Percentiles rank a stretch among this genome's conserved stretches.
Evolutionary conservation across 2,113 vertebrate species (phyloP).

Genomic region (Psettodes erumei): DNA sequence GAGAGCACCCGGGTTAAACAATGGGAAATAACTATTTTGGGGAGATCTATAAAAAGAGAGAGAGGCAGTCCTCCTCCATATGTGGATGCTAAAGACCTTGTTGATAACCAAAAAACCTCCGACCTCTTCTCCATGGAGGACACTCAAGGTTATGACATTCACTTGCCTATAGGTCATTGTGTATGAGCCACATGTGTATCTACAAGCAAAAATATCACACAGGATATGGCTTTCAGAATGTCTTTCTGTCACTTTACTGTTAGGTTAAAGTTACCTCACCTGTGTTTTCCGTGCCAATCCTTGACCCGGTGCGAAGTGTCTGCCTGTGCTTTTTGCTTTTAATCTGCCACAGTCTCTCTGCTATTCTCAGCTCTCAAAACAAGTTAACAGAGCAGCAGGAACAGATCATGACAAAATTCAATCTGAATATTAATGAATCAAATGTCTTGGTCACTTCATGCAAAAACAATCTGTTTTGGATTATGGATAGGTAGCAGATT

Average conservation of each 20-base stretch:
- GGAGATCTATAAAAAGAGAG: too few species aligned
- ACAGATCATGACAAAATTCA: slow-evolving; percentile 4
- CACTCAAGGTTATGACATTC: background rate
- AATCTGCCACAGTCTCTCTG: slow-evolving; percentile 10
- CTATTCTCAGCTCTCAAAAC: slow-evolving; percentile 45
- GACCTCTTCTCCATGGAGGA: background rate
- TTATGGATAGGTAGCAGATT: background rate
- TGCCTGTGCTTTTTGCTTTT: slow-evolving; percentile 37
- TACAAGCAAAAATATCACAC: slow-evolving; percentile 7
- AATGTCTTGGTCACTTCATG: background rate
- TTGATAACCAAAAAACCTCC: background rate
- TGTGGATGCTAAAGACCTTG: background rate
- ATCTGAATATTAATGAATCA: slow-evolving; percentile 21
- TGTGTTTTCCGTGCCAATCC: slow-evolving; percentile 38
- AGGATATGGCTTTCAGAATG: slow-evolving; percentile 24
- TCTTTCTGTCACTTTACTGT: slow-evolving; percentile 12
- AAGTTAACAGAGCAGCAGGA: slow-evolving; percentile 35
- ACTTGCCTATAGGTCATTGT: background rate
- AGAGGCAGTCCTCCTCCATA: background rate
- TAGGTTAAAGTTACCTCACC: slow-evolving; percentile 30
- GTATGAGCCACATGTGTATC: background rate
- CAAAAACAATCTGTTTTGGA: background rate
- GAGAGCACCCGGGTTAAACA: background rate
- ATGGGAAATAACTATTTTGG: too few species aligned
- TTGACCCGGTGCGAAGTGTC: slow-evolving; percentile 6